Conservation (phyloP, 1,140 invertebrate species). For the Tetramorium simillimum region DNA sequence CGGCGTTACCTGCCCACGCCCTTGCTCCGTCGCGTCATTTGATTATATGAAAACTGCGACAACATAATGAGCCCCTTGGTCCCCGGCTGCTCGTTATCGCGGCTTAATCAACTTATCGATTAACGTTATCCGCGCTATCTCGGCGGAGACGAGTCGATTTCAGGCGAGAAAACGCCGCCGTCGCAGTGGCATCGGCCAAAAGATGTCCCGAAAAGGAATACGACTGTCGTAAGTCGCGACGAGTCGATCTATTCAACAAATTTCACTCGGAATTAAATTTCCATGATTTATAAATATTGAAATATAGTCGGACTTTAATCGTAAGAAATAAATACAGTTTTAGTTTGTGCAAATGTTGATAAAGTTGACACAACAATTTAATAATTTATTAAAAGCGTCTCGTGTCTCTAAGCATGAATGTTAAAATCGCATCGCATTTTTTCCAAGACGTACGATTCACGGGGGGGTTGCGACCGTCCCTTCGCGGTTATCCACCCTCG, state of each 20-base stretch:
- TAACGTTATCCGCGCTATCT: slow-evolving; percentile 38
- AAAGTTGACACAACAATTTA: not conserved
- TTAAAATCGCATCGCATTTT: not conserved
- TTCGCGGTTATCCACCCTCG: slow-evolving; percentile 21
- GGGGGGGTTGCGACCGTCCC: not conserved
- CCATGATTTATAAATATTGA: not conserved
- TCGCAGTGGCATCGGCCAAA: not conserved
- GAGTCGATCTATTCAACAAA: not conserved
- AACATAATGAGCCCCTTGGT: slow-evolving; percentile 34
- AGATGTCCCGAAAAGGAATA: not conserved
- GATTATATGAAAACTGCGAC: slow-evolving; percentile 72
- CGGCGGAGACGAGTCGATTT: not conserved
- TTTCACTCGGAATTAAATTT: not conserved
- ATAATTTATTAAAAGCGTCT: not conserved
- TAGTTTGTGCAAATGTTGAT: not conserved
- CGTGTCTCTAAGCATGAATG: not conserved
- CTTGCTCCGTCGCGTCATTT: slow-evolving; percentile 71
- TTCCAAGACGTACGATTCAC: not conserved
- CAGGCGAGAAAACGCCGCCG: not conserved
- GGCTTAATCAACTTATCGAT: slow-evolving; percentile 72
- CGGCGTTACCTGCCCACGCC: slow-evolving; percentile 68
- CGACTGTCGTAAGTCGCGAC: not conserved
- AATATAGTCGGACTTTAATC: not conserved
- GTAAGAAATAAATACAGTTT: not conserved
- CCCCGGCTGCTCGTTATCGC: slow-evolving; percentile 51